Evolutionary conservation across 2,797 vertebrate genomes (phyloP).

Genomic region (Anas acuta): DNA sequence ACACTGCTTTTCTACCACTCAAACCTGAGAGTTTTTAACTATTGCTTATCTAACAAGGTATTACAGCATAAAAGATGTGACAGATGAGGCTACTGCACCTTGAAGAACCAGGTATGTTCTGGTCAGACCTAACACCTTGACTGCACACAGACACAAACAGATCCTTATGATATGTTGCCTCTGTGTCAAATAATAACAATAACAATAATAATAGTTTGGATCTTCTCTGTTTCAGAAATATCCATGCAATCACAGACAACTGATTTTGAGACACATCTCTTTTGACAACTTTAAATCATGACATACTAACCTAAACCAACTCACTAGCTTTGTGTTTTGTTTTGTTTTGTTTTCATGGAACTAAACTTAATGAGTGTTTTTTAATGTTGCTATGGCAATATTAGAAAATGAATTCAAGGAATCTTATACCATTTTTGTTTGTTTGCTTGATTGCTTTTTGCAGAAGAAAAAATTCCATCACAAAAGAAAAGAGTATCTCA

Average conservation of each 20-base stretch:
- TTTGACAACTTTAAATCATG: not conserved
- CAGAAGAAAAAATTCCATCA: slow-evolving; percentile 22
- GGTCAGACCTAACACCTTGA: not conserved
- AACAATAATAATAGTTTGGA: not conserved
- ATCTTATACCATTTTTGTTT: not conserved
- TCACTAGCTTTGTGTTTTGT: not conserved
- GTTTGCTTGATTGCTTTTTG: slow-evolving; percentile 4
- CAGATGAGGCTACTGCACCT: not conserved
- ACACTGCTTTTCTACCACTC: not conserved
- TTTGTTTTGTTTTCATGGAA: not conserved
- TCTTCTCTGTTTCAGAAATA: not conserved
- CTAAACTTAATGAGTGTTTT: not conserved
- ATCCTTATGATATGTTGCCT: not conserved
- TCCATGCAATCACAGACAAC: not conserved
- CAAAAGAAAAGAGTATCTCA: slow-evolving; percentile 1
- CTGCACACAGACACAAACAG: not conserved
- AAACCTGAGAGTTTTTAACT: not conserved
- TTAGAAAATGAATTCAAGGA: not conserved
- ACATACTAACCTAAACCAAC: not conserved
- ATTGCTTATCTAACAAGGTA: not conserved
- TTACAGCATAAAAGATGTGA: not conserved
- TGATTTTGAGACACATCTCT: not conserved
- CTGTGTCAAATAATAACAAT: too few relatives aligned
- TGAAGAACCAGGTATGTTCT: not conserved
- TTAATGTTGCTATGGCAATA: slow-evolving; percentile 35